phyloP scores from a whole-genome alignment of 2,113 vertebrate species.

The Chascanopsetta lugubris region DNA sequence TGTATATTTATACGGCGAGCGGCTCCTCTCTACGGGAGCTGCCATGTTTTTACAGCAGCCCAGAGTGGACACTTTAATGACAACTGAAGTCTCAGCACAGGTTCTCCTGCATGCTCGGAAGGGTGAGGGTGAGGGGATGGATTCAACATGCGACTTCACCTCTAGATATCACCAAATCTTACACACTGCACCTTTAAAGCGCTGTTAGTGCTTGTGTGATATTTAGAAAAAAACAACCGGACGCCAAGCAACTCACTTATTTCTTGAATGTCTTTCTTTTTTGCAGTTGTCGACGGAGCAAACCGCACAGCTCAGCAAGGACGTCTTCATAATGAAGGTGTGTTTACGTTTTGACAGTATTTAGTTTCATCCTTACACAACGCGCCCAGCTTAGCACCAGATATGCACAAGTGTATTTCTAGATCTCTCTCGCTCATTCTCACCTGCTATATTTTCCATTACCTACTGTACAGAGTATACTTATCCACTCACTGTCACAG shows the following conservation, averaged over 20 bases:
- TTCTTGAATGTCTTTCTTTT: conserved; percentile 27
- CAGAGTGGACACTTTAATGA: too few relatives aligned
- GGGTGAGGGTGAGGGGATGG: too few relatives aligned
- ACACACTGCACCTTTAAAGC: not conserved
- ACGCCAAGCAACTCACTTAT: not conserved
- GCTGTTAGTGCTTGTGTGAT: conserved; percentile 8
- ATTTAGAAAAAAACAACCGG: conserved; percentile 2
- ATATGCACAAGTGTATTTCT: conserved; percentile 37
- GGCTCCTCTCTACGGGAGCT: too few relatives aligned
- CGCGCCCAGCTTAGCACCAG: conserved; percentile 26
- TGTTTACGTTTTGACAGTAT: conserved; percentile 43
- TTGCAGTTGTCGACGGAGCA: conserved; percentile 90
- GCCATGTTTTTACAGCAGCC: too few relatives aligned
- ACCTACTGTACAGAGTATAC: conserved; percentile 11
- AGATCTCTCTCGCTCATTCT: conserved; percentile 30
- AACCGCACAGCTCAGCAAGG: conserved; percentile 88
- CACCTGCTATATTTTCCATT: conserved; percentile 46
- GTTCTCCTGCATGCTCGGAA: too few relatives aligned
- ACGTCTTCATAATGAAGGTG: conserved; percentile 92
- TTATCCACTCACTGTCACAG: conserved; percentile 11
- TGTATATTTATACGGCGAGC: too few relatives aligned
- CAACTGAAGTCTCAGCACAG: too few relatives aligned
- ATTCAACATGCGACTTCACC: too few relatives aligned
- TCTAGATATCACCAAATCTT: too few relatives aligned
- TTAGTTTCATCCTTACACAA: conserved; percentile 30